Conservation (phyloP, 2,888 invertebrate species). For the Callinectes sapidus region DNA sequence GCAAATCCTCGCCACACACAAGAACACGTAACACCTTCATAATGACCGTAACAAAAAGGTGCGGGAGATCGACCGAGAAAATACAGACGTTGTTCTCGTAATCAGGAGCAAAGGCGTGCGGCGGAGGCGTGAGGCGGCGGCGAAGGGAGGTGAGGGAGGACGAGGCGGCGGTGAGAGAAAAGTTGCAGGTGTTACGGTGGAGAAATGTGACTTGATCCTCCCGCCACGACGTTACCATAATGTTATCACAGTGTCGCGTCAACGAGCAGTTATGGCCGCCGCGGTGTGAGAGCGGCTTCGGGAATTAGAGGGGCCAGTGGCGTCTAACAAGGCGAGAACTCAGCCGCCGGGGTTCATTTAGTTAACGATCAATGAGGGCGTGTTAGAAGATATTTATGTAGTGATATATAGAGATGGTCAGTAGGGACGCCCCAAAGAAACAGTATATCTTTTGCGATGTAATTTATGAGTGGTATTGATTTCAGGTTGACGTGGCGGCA, state of each 20-base stretch:
- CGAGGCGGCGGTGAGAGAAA: neutral
- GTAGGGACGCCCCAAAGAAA: neutral
- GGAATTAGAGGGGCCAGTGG: conserved; percentile 15
- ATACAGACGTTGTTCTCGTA: neutral
- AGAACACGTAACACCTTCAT: neutral
- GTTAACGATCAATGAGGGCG: neutral
- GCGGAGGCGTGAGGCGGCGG: neutral
- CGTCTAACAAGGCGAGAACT: neutral
- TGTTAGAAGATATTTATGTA: neutral
- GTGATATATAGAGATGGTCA: neutral
- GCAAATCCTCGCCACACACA: neutral
- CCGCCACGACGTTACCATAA: neutral
- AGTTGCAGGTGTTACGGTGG: neutral
- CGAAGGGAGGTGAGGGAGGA: neutral
- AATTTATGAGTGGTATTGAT: neutral
- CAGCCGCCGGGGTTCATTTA: conserved; percentile 8
- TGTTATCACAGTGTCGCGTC: neutral
- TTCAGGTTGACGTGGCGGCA: conserved; percentile 5
- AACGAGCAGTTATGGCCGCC: neutral
- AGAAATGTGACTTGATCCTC: neutral
- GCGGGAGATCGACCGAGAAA: neutral
- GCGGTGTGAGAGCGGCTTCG: neutral
- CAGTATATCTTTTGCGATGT: neutral
- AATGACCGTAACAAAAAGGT: neutral
- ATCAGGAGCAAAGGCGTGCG: neutral